Evolutionary conservation across 2,888 invertebrate species (phyloP), one percentile per base, ranked within the genome.

Genomic region (Actias luna): DNA sequence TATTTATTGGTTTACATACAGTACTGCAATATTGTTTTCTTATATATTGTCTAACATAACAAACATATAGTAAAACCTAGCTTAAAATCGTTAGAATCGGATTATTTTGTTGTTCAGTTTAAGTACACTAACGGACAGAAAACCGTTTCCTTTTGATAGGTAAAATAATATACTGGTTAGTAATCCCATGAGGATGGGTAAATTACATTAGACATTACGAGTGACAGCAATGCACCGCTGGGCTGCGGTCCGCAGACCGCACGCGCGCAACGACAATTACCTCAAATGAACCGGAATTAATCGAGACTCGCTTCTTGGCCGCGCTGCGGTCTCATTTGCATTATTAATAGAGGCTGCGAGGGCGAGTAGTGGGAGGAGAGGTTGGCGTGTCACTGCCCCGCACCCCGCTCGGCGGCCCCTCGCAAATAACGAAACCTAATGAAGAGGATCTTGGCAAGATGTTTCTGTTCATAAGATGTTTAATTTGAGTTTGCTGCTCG

Each of bases 241-340:
- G 72, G 70, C 68, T 72, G 75, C 72, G 70, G 71, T 82, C 87
- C 89, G 78, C 87, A 87, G 77, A 84, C 88, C 88, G 82, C 88
- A 85, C 79, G 77, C 85, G 75, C 83, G 77, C 88, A 85, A 82
- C 87, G 92, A 92, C 92, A 92, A 92, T 92, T 92, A 92, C 92
- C 92, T 89, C 92, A 92, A 92, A 92, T 92, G 92, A 92, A 92
- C 89, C 92, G 84, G 89, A 91, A 92, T 92, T 92, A 93, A 93
- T 92, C 89, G 92, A 81, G 89, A 86, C 87, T 85, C 88, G 88
- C 88, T 88, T 85, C 91, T 92, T 92, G 92, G 90, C 88, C 90
- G 85, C 82, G 89, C 89, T 89, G 92, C 89, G 91, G 91, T 89
- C 92, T 92, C 91, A 92, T 92, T 92, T 92, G 88, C 92, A 92